Conservation (phyloP, 92 coral and sea anemone species). For the Plumapathes pennacea region DNA sequence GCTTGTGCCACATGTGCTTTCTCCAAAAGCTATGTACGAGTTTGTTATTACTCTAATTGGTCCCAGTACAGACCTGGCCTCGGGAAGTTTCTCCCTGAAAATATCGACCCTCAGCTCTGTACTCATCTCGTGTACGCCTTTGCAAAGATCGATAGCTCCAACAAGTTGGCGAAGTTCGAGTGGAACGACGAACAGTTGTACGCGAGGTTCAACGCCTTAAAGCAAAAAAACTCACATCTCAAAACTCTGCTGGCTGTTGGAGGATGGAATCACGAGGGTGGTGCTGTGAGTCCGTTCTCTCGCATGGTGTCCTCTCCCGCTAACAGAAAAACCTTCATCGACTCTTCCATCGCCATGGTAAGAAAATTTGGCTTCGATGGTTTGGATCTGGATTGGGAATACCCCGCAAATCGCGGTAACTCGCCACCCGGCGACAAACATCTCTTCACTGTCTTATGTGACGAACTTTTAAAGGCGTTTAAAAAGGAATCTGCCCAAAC, state of each 20-base stretch:
- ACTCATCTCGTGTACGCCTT: slow-evolving; percentile 87
- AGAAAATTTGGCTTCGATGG: slow-evolving; percentile 65
- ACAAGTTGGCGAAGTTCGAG: slow-evolving; percentile 57
- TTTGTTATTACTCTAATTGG: slow-evolving; percentile 93
- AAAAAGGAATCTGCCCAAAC: slow-evolving; percentile 49
- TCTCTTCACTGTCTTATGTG: slow-evolving; percentile 59
- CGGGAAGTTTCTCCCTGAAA: slow-evolving; percentile 52
- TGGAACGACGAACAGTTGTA: slow-evolving; percentile 77
- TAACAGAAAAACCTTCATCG: slow-evolving; percentile 54
- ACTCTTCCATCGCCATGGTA: slow-evolving; percentile 37
- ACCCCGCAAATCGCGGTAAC: slow-evolving; percentile 67
- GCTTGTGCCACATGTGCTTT: slow-evolving; percentile 21
- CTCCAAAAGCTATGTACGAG: slow-evolving; percentile 49
- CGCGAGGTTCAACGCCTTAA: slow-evolving; percentile 39
- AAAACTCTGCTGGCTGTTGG: slow-evolving; percentile 80
- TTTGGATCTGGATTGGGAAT: slow-evolving; percentile 80
- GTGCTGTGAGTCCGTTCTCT: slow-evolving; percentile 65
- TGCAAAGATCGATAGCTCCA: slow-evolving; percentile 55
- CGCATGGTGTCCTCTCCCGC: slow-evolving; percentile 60
- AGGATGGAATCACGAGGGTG: slow-evolving; percentile 84
- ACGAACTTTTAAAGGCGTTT: slow-evolving; percentile 56
- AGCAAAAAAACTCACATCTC: slow-evolving; percentile 54
- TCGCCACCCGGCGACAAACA: slow-evolving; percentile 73
- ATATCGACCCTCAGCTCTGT: slow-evolving; percentile 77
- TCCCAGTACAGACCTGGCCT: slow-evolving; percentile 68